Conservation (phyloP, 2,113 vertebrate species). For the Alces alces region DNA sequence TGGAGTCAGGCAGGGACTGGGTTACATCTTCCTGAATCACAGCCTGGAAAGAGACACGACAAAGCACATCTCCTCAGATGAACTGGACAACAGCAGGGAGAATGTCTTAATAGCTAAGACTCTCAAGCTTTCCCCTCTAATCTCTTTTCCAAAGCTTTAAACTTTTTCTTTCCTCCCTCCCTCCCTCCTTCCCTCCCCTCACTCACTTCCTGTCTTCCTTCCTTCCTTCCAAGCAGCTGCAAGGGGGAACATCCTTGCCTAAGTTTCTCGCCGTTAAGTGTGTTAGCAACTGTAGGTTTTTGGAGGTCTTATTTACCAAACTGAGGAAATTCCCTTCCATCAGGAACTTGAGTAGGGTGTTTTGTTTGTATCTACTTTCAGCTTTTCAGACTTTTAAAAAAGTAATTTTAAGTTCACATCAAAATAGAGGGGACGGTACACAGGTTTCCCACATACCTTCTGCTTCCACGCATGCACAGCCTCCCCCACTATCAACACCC, state of each 20-base stretch:
- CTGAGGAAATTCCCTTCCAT: not conserved
- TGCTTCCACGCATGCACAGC: accelerated
- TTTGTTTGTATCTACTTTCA: not conserved
- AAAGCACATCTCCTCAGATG: accelerated
- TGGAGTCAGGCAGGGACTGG: not conserved
- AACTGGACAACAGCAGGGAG: not conserved
- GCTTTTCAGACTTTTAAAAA: not conserved
- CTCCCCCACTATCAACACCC: too few species aligned
- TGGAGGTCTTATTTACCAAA: not conserved
- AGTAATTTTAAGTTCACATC: not conserved
- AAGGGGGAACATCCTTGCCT: not conserved
- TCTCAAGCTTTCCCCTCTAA: not conserved
- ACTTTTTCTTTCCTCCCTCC: not conserved
- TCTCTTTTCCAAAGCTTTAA: not conserved
- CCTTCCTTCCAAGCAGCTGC: not conserved
- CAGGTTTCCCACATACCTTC: not conserved
- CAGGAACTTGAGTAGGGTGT: too few species aligned
- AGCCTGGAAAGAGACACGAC: not conserved
- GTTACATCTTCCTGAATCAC: not conserved
- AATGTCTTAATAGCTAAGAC: not conserved
- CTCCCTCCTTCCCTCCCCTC: accelerated
- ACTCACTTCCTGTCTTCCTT: not conserved
- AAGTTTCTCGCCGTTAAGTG: not conserved
- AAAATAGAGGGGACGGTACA: not conserved
- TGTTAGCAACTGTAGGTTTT: not conserved